Evolutionary conservation across 2,113 vertebrate species (phyloP).

Genomic region (Chaetorhynchus papuensis): DNA sequence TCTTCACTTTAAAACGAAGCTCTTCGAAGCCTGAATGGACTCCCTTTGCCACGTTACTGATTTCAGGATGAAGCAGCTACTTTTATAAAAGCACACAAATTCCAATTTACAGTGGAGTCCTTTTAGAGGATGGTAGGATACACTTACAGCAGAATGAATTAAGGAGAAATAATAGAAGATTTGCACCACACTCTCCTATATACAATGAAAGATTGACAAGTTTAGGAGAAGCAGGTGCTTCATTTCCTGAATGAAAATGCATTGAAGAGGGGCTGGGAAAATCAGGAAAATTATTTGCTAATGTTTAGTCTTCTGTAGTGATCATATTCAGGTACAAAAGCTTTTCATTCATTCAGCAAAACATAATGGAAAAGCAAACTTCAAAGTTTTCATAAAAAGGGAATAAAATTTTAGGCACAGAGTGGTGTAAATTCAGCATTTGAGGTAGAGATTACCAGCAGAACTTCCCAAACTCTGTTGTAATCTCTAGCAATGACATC

Average conservation of each 20-base stretch:
- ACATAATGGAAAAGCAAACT: not conserved
- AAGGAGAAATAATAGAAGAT: not conserved
- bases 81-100: not conserved
- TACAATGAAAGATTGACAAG: not conserved
- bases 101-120: not conserved
- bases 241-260: not conserved
- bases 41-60: not conserved
- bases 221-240: not conserved
- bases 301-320: not conserved
- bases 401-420: not conserved
- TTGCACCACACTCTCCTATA: not conserved
- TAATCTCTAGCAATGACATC: not conserved
- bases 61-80: not conserved
- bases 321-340: not conserved
- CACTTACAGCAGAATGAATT: not conserved
- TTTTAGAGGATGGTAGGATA: not conserved
- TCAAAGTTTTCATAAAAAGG: not conserved
- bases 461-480: not conserved
- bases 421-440: not conserved
- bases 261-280: not conserved
- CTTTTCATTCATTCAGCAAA: not conserved
- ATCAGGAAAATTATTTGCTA: not conserved
- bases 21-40: not conserved
- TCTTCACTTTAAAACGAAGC: not conserved
- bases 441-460: rapidly evolving